Evolutionary conservation across 2,888 invertebrate genomes (phyloP).

Genomic region (Drosophila melanosoma): DNA sequence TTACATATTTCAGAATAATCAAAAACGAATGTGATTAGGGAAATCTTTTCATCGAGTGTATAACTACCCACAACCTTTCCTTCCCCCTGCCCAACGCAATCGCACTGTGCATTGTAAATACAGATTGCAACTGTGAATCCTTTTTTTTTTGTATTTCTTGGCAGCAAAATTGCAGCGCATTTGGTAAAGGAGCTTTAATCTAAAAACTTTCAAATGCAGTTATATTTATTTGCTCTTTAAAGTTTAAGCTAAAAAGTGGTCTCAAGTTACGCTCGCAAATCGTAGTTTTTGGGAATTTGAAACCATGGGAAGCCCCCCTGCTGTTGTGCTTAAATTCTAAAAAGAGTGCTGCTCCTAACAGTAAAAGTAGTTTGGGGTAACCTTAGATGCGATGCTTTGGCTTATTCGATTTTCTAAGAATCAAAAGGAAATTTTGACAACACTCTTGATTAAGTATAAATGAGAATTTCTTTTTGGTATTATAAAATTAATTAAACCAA

Average conservation of each 20-base stretch:
- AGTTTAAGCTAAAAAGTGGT: conserved; percentile 15
- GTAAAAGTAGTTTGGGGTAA: conserved; percentile 53
- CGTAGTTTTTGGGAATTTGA: conserved; percentile 20
- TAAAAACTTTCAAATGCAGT: conserved; percentile 12
- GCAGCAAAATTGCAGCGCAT: background rate
- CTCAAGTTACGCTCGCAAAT: conserved; percentile 35
- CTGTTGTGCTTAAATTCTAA: conserved; percentile 1
- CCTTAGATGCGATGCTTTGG: conserved; percentile 49
- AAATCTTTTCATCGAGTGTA: background rate
- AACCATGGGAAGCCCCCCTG: conserved; percentile 39
- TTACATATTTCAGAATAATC: background rate
- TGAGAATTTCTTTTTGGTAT: background rate
- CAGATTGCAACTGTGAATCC: conserved; percentile 8
- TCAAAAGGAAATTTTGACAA: conserved; percentile 1
- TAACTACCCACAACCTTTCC: background rate
- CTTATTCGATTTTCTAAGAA: conserved; percentile 26
- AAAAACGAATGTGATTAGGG: background rate
- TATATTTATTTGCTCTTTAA: conserved; percentile 30
- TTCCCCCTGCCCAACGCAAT: background rate
- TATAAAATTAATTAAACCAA: too few species aligned
- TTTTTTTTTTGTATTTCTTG: conserved; percentile 5
- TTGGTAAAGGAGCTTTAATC: background rate
- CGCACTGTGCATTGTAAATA: background rate
- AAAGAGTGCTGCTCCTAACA: conserved; percentile 31
- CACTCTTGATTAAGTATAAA: background rate